Conservation (phyloP, 2,797 vertebrate species). For the Erithacus rubecula region DNA sequence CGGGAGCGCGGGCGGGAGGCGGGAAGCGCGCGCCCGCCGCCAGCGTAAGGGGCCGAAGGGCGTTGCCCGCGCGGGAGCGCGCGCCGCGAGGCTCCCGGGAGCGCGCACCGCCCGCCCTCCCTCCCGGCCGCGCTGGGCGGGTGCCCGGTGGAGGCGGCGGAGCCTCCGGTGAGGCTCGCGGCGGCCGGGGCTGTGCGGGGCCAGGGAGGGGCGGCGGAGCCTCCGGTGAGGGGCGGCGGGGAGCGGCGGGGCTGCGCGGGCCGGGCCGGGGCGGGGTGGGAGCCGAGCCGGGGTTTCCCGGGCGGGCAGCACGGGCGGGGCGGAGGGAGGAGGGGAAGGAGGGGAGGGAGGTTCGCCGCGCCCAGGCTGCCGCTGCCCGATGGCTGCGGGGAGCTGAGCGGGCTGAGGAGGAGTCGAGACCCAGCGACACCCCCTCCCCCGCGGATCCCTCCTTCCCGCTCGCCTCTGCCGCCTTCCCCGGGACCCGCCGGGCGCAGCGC, state of each 20-base stretch:
- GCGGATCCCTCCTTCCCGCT: background rate
- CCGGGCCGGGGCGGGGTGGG: background rate
- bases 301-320: slow-evolving; percentile 60
- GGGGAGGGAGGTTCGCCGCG: slow-evolving; percentile 27
- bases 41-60: background rate
- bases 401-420: slow-evolving; percentile 57
- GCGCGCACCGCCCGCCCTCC: background rate
- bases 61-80: background rate
- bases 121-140: background rate
- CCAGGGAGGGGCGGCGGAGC: background rate
- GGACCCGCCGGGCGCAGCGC: slow-evolving; percentile 15
- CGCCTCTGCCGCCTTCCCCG: background rate
- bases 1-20: background rate
- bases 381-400: slow-evolving; percentile 70
- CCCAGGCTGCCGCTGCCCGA: slow-evolving; percentile 60
- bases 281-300: slow-evolving; percentile 52
- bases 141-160: background rate
- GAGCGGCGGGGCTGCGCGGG: background rate
- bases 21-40: background rate
- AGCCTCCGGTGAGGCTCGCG: background rate
- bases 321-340: background rate
- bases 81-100: background rate
- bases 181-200: background rate
- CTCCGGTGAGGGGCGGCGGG: background rate
- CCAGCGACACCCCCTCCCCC: slow-evolving; percentile 23